A percentile compares a stretch with the other conserved stretches of the same genome.
These are phyloP conservation scores for Podotricha telesiphe DNA, from an alignment of 2,888 invertebrate genomes.

Conservation along the genomic window DNA sequence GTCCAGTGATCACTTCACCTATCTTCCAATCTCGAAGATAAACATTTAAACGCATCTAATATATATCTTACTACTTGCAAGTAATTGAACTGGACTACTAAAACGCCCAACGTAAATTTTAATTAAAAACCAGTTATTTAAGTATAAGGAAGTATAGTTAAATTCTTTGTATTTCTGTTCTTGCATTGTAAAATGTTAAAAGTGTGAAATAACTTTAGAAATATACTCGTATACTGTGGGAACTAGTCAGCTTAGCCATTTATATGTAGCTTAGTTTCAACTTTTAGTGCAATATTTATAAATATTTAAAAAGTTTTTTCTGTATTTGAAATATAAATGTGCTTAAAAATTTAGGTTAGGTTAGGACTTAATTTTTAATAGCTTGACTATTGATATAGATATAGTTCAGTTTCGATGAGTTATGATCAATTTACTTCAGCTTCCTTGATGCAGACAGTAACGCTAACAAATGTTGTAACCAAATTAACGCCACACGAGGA, in stretches of 20 bases:
- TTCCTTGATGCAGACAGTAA: slow-evolving; percentile 1
- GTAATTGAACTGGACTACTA: slow-evolving; percentile 36
- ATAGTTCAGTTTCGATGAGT: no score
- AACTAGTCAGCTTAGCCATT: slow-evolving; percentile 13
- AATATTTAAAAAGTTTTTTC: no score
- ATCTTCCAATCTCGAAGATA: slow-evolving; percentile 32
- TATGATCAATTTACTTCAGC: neutral
- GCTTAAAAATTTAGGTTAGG: no score
- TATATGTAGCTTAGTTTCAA: neutral
- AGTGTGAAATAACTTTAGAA: slow-evolving; percentile 26
- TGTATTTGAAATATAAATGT: no score
- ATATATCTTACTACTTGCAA: slow-evolving; percentile 41
- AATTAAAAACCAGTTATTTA: slow-evolving; percentile 40
- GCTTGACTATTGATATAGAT: no score
- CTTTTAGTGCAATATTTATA: no score
- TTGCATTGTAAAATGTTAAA: slow-evolving; percentile 27
- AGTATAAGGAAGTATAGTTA: slow-evolving; percentile 17
- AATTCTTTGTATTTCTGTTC: slow-evolving; percentile 23
- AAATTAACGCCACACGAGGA: slow-evolving; percentile 24
- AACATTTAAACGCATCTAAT: slow-evolving; percentile 31
- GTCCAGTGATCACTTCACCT: neutral
- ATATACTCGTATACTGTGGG: slow-evolving; percentile 1
- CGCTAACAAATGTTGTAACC: slow-evolving; percentile 30
- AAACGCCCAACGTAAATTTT: slow-evolving; percentile 39
- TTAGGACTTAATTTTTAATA: no score